A percentile compares a stretch with the other conserved stretches of the same genome.
Evolutionary conservation across 2,797 vertebrate species (phyloP).

Genomic region (Zonotrichia albicollis): DNA sequence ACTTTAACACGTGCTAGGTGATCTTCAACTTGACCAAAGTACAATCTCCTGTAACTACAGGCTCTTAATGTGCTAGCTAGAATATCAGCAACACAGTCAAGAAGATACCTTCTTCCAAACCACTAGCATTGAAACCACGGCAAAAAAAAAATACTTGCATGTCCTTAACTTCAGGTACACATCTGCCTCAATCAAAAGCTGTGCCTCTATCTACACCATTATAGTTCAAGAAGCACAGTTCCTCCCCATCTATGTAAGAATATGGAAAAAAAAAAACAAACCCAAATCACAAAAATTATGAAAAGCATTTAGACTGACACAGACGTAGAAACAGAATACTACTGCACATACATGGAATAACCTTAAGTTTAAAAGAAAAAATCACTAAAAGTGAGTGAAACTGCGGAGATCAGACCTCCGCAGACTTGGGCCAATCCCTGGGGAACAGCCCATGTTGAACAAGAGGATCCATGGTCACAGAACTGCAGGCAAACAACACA

Average conservation of each 20-base stretch:
- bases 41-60: not conserved
- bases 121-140: not conserved
- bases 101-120: not conserved
- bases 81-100: not conserved
- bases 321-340: not conserved
- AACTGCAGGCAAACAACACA: not conserved
- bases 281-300: not conserved
- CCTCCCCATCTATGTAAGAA: not conserved
- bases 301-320: not conserved
- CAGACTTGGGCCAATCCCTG: not conserved
- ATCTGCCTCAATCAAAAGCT: not conserved
- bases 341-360: not conserved
- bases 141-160: not conserved
- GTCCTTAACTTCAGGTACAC: not conserved
- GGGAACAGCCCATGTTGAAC: not conserved
- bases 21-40: conserved; percentile 21
- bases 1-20: not conserved
- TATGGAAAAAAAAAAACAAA: not conserved
- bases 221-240: not conserved
- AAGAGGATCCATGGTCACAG: not conserved
- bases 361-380: not conserved
- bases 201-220: not conserved
- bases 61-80: not conserved
- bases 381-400: not conserved
- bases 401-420: not conserved